Percentiles rank a stretch among this genome's conserved stretches.
phyloP scores from a whole-genome alignment of 2,797 vertebrate genomes.

The Alosa sapidissima region DNA sequence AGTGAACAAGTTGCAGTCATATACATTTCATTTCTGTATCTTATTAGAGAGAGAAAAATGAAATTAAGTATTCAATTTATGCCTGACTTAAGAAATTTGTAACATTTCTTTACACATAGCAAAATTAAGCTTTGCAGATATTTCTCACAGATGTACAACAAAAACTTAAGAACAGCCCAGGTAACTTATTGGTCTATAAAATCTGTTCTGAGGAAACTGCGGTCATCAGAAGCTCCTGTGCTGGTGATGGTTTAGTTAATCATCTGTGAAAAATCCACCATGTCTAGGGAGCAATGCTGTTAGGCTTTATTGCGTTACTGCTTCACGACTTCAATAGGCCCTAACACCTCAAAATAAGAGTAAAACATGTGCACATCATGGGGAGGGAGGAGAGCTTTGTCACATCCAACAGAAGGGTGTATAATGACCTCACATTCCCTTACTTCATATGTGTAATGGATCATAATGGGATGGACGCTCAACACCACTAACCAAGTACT shows the following conservation, averaged over 20 bases:
- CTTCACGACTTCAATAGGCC: slow-evolving; percentile 25
- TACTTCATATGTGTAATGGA: too few relatives aligned
- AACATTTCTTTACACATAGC: neutral
- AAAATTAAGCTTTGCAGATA: too few relatives aligned
- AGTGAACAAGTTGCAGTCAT: neutral
- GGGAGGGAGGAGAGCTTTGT: neutral
- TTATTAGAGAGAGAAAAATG: too few relatives aligned
- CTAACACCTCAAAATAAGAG: slow-evolving; percentile 27
- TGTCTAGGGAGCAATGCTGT: slow-evolving; percentile 36
- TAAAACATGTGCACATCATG: neutral
- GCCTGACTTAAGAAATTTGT: neutral
- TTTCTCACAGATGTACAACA: neutral
- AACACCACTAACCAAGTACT: too few relatives aligned
- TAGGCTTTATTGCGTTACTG: slow-evolving; percentile 36
- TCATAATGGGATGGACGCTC: too few relatives aligned
- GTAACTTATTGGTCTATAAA: slow-evolving; percentile 41
- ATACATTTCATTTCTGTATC: too few relatives aligned
- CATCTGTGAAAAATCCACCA: slow-evolving; percentile 49
- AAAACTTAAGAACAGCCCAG: slow-evolving; percentile 20
- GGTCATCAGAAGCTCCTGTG: slow-evolving; percentile 27
- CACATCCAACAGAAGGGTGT: too few relatives aligned
- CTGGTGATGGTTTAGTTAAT: slow-evolving; percentile 47
- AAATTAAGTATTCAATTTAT: too few relatives aligned
- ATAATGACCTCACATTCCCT: too few relatives aligned
- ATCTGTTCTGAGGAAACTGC: slow-evolving; percentile 40